phyloP scores from a whole-genome alignment of 2,113 vertebrate genomes.

The Orthonyx spaldingii region DNA sequence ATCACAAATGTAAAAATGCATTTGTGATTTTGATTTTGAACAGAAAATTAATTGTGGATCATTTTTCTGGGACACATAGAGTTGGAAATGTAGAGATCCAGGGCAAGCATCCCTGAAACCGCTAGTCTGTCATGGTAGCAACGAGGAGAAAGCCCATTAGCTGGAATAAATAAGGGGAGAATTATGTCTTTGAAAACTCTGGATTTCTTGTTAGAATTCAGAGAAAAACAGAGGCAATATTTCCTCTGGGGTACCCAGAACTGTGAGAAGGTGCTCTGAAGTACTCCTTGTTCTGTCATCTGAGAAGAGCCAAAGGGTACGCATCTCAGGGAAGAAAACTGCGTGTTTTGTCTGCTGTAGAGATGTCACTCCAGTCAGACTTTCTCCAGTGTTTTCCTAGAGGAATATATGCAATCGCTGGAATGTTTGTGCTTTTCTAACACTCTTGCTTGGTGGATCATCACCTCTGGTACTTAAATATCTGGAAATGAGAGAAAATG shows the following conservation, averaged over 20 bases:
- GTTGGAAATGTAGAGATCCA: background rate
- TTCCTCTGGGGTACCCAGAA: background rate
- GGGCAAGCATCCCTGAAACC: background rate
- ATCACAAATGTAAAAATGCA: background rate
- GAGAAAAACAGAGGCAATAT: background rate
- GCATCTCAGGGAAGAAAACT: background rate
- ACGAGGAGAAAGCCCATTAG: background rate
- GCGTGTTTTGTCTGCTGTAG: background rate
- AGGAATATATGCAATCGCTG: background rate
- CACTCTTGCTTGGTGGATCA: background rate
- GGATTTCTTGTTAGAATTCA: background rate
- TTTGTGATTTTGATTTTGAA: background rate
- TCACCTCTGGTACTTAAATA: background rate
- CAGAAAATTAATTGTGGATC: background rate
- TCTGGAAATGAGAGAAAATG: background rate
- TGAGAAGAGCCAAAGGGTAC: background rate
- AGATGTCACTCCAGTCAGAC: background rate
- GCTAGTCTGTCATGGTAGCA: fast-evolving
- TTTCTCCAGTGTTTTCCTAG: background rate
- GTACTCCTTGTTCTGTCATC: background rate
- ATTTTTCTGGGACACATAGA: fast-evolving
- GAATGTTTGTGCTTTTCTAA: conserved; percentile 13
- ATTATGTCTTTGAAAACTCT: background rate
- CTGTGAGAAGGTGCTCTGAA: background rate
- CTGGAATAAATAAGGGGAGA: background rate